A percentile compares a stretch with the other conserved stretches of the same genome.
phyloP scores from a whole-genome alignment of 2,888 invertebrate species.

The Drosophila lutescens region DNA sequence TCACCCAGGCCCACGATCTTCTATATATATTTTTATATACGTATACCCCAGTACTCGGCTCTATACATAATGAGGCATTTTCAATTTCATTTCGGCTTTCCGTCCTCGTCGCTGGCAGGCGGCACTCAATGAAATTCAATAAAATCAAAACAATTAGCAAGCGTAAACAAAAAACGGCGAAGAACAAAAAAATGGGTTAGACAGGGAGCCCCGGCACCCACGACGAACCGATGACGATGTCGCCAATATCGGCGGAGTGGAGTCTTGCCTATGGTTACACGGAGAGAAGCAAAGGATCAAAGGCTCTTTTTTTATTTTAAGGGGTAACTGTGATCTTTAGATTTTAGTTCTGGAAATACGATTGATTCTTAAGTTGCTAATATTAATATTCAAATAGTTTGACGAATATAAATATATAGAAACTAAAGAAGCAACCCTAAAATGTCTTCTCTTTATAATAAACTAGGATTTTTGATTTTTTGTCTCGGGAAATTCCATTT shows the following conservation, averaged over 20 bases:
- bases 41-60: neutral
- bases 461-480: too few relatives aligned
- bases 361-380: too few relatives aligned
- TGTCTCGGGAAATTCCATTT: too few relatives aligned
- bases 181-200: conserved; percentile 10
- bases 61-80: conserved; percentile 37
- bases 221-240: conserved; percentile 42
- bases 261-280: conserved; percentile 56
- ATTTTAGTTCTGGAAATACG: too few relatives aligned
- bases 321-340: too few relatives aligned
- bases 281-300: conserved; percentile 9
- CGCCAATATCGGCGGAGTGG: conserved; percentile 39
- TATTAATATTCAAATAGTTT: too few relatives aligned
- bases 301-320: neutral
- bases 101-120: conserved; percentile 40
- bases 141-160: conserved; percentile 73
- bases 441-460: too few relatives aligned
- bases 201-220: conserved; percentile 19
- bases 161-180: conserved; percentile 58
- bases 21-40: conserved; percentile 1
- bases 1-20: conserved; percentile 8
- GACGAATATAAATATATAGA: too few relatives aligned
- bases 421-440: too few relatives aligned
- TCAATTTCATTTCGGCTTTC: conserved; percentile 41
- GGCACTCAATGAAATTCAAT: conserved; percentile 71